Evolutionary conservation across 2,113 vertebrate genomes (phyloP).

Genomic region (Todiramphus chloris): DNA sequence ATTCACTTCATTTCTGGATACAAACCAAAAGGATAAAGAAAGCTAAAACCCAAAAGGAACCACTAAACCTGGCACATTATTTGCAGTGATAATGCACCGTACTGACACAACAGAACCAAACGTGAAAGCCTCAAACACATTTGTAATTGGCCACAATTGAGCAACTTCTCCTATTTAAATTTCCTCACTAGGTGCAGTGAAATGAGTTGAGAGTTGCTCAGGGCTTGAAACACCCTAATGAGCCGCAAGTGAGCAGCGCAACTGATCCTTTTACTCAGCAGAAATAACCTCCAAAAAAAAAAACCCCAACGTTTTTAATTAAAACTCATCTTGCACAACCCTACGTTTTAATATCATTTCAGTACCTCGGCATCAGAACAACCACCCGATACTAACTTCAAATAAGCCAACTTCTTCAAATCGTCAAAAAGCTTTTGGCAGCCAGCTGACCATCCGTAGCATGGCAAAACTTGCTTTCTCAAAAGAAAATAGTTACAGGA

Average conservation of each 20-base stretch:
- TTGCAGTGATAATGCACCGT: background rate
- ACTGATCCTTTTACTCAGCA: background rate
- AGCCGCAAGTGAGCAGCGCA: background rate
- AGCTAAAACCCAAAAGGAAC: background rate
- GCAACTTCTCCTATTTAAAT: background rate
- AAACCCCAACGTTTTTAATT: background rate
- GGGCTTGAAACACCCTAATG: background rate
- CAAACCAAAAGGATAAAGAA: background rate
- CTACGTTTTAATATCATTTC: background rate
- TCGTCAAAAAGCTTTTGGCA: background rate
- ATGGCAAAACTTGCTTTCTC: background rate
- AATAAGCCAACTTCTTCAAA: background rate
- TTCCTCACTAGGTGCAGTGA: background rate
- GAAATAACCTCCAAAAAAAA: background rate
- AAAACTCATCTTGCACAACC: background rate
- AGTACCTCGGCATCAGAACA: no score
- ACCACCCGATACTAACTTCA: background rate
- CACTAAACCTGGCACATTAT: background rate
- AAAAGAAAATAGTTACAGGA: fast-evolving
- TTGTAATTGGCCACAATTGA: background rate
- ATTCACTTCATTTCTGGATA: background rate
- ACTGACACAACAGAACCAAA: background rate
- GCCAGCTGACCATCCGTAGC: fast-evolving
- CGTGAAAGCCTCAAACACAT: background rate
- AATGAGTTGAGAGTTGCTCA: background rate